Evolutionary conservation across 2,113 vertebrate species (phyloP).

Genomic region (Hypocryptadius cinnamomeus): DNA sequence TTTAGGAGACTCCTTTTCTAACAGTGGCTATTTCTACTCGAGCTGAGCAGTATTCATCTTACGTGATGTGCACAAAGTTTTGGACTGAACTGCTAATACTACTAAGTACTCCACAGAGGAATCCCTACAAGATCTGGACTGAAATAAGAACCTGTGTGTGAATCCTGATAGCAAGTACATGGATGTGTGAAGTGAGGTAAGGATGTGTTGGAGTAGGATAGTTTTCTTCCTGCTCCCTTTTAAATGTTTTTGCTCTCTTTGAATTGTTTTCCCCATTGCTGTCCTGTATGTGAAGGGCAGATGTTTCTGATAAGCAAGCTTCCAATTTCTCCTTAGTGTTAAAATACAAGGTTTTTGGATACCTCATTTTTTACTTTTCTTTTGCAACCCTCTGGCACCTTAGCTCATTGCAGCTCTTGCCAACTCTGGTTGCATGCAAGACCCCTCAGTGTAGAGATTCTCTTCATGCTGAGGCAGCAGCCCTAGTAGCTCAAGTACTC

Average conservation of each 20-base stretch:
- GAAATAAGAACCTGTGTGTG: not conserved
- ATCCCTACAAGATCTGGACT: not conserved
- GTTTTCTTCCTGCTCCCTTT: not conserved
- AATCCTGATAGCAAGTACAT: not conserved
- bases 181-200: not conserved
- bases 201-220: not conserved
- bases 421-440: accelerated
- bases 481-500: not conserved
- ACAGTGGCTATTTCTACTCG: not conserved
- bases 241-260: not conserved
- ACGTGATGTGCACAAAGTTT: not conserved
- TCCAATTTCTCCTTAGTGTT: not conserved
- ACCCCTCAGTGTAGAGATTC: not conserved
- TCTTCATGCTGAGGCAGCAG: not conserved
- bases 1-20: not conserved
- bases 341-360: not conserved
- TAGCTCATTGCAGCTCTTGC: not conserved
- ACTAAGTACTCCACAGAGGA: not conserved
- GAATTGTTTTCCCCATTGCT: not conserved
- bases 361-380: not conserved
- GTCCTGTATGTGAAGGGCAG: not conserved
- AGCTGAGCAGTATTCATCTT: not conserved
- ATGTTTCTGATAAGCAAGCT: not conserved
- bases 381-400: not conserved
- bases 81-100: not conserved